Percentiles rank a stretch among this genome's conserved stretches.
These are phyloP conservation scores for Lochmaea crataegi DNA, from an alignment of 2,888 invertebrate species.

Conservation along the genomic window DNA sequence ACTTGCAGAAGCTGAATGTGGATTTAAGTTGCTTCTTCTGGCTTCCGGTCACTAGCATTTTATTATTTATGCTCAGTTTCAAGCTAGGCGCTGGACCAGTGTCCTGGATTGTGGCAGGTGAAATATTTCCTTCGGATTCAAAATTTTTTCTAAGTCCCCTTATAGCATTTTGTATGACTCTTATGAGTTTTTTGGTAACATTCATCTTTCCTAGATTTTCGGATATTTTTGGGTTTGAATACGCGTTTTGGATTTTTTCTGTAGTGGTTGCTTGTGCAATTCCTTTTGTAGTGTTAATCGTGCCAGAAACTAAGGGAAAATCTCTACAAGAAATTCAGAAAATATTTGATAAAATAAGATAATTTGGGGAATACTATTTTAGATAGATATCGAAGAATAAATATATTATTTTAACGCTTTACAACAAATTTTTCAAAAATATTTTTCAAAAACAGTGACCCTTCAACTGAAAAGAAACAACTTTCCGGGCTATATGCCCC, in stretches of 20 bases:
- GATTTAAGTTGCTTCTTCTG: constrained; percentile 67
- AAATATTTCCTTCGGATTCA: constrained; percentile 82
- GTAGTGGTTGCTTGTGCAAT: constrained; percentile 40
- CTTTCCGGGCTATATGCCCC: no score
- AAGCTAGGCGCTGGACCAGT: constrained; percentile 78
- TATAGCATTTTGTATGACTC: constrained; percentile 35
- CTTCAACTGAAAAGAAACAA: no score
- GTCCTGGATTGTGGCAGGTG: constrained; percentile 85
- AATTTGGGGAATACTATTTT: no score
- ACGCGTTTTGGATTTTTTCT: constrained; percentile 49
- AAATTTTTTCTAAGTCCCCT: constrained; percentile 71
- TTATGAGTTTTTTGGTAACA: constrained; percentile 39
- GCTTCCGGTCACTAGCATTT: constrained; percentile 77
- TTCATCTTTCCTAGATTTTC: constrained; percentile 48
- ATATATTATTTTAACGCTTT: no score
- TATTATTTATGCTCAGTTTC: constrained; percentile 79
- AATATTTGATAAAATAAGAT: constrained; percentile 30
- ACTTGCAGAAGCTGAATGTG: constrained; percentile 38
- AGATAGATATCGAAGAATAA: no score
- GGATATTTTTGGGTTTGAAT: constrained; percentile 42
- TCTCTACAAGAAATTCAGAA: constrained; percentile 49
- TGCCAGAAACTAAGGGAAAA: constrained; percentile 51
- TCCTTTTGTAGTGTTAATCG: constrained; percentile 46
- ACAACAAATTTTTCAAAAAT: no score
- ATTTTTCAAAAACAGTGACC: no score